Percentiles rank a stretch among this genome's conserved stretches.
These are phyloP conservation scores for Nibea coibor DNA, from an alignment of 2,113 vertebrate species.

Conservation along the genomic window DNA sequence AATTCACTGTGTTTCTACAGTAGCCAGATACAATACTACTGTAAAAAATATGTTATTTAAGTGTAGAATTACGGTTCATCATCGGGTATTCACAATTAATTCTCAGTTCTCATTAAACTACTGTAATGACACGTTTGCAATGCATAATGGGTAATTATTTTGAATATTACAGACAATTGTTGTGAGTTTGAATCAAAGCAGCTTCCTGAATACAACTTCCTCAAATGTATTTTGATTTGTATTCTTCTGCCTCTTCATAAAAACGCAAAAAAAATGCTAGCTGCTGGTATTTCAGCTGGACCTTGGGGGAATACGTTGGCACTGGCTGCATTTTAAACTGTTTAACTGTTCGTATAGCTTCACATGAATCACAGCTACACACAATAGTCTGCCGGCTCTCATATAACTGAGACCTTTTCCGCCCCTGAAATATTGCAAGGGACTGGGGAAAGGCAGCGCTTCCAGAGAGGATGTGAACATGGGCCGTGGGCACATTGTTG, in stretches of 20 bases:
- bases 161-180: too few species aligned
- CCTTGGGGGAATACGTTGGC: constrained; percentile 28
- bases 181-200: too few species aligned
- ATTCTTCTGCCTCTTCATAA: not conserved
- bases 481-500: constrained; percentile 77
- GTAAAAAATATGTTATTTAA: too few species aligned
- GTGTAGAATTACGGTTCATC: too few species aligned
- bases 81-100: too few species aligned
- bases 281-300: constrained; percentile 25
- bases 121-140: too few species aligned
- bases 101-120: too few species aligned
- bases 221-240: not conserved
- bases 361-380: constrained; percentile 68
- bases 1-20: too few species aligned
- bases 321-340: constrained; percentile 26
- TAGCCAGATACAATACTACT: too few species aligned
- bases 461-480: constrained; percentile 82
- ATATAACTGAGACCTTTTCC: constrained; percentile 72
- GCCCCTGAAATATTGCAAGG: constrained; percentile 62
- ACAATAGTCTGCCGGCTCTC: constrained; percentile 71
- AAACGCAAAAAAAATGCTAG: constrained; percentile 27
- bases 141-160: too few species aligned
- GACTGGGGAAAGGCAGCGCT: constrained; percentile 71
- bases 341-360: constrained; percentile 48
- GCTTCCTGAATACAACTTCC: not conserved